Base-by-base conservation (phyloP, 2,888 invertebrate species). In the Cantharis rufa region DNA sequence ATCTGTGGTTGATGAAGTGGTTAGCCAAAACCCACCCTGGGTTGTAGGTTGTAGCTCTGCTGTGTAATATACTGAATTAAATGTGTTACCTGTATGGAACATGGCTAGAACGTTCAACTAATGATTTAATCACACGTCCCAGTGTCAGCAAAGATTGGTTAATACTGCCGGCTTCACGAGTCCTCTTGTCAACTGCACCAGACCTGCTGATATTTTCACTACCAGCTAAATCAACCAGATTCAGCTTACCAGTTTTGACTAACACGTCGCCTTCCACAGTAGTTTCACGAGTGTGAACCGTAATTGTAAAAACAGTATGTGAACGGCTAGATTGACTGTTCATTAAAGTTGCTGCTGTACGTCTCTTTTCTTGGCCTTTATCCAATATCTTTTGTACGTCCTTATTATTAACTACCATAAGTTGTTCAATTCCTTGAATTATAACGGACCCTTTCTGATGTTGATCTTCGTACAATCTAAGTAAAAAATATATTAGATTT, bases 161-260 rank as follows among this genome's bases (percentile, higher is more conserved):
- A 81, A 99, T 99, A 85, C 95, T 98, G 0, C 97, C 98, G 5
- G 98, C 97, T 89, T 99, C 99, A 10, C 98, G 89, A 0, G 97
- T 97, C 9, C 91, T 84, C 85, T 94, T 95, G 84, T 98, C 98
- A 62, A 93, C 91, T 0, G 98, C 97, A 3, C 99, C 99, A 0
- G 98, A 97, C 83, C 97, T 93, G 13, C 96, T 95, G 81, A 99
- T 96, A 88, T 98, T 98, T 89, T 99, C 99, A 74, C 97, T 97
- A 0, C 99, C 99, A 0, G 99, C 99, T 84, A 99, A 90, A 90
- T 99, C 99, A 0, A 98, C 99, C 80, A 99, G 90, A 90, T 99
- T 96, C 15, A 99, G 90, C 87, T 99, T 99, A 0, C 98, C 99
- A 69, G 95, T 96, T 89, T 97, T 98, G 11, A 98, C 89, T 79